Percentiles rank a stretch among this genome's conserved stretches.
Evolutionary conservation across 2,797 vertebrate species (phyloP).

Genomic region (Masticophis lateralis): DNA sequence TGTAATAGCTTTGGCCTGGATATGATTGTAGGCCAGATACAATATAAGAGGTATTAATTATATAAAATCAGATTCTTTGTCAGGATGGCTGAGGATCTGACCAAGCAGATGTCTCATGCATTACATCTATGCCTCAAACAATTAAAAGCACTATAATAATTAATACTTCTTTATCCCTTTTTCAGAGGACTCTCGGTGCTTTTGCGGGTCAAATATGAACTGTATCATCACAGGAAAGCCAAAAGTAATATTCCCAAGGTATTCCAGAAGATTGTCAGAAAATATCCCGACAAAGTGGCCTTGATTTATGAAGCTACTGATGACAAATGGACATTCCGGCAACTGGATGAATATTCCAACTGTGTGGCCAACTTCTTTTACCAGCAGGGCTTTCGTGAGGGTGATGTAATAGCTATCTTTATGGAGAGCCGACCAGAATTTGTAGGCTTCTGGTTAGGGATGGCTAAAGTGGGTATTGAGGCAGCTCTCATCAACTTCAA

Average conservation of each 20-base stretch:
- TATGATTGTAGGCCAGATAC: background rate
- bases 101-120: background rate
- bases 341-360: slow-evolving; percentile 81
- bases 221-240: slow-evolving; percentile 65
- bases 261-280: slow-evolving; percentile 71
- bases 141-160: background rate
- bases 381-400: slow-evolving; percentile 73
- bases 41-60: background rate
- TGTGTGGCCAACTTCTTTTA: slow-evolving; percentile 79
- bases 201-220: slow-evolving; percentile 73
- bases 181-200: slow-evolving; percentile 79
- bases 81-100: background rate
- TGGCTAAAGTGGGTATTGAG: slow-evolving; percentile 82
- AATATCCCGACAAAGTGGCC: slow-evolving; percentile 78
- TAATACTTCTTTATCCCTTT: background rate
- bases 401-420: slow-evolving; percentile 82
- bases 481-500: slow-evolving; percentile 83
- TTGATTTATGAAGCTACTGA: slow-evolving; percentile 80
- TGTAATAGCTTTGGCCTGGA: background rate
- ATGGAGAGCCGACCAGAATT: slow-evolving; percentile 80
- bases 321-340: slow-evolving; percentile 79
- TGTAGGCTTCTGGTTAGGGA: slow-evolving; percentile 83
- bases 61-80: background rate
- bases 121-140: background rate
- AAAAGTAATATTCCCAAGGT: slow-evolving; percentile 77